A percentile compares a stretch with the other conserved stretches of the same genome.
Evolutionary conservation across 2,888 invertebrate genomes (phyloP).

Genomic region (Ganaspis brasiliensis): DNA sequence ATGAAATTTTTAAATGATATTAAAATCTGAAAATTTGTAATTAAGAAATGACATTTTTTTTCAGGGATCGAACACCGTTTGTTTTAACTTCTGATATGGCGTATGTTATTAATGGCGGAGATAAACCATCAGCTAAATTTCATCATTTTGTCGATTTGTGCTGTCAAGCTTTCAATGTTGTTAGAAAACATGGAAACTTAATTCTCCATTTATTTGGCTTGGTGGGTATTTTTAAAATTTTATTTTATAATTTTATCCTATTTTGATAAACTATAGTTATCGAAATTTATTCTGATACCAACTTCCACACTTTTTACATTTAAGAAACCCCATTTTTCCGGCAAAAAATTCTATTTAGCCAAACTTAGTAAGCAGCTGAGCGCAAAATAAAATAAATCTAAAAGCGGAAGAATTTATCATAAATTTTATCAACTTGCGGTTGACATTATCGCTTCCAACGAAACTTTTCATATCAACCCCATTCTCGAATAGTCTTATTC

Average conservation of each 20-base stretch:
- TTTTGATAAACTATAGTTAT: too few species aligned
- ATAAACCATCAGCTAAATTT: conserved; percentile 94
- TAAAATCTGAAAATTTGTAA: too few species aligned
- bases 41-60: too few species aligned
- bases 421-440: conserved; percentile 68
- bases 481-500: conserved; percentile 12
- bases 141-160: conserved; percentile 99
- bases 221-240: conserved; percentile 82
- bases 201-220: conserved; percentile 95
- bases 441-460: conserved; percentile 51
- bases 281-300: too few species aligned
- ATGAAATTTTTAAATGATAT: too few species aligned
- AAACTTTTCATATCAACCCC: not conserved
- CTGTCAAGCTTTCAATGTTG: conserved; percentile 97
- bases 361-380: not conserved
- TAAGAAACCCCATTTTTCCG: conserved; percentile 50
- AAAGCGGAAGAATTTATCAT: conserved; percentile 75
- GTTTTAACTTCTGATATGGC: conserved; percentile 99
- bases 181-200: conserved; percentile 94
- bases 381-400: conserved; percentile 65
- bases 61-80: conserved; percentile 97
- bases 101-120: conserved; percentile 99
- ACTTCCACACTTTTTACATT: too few species aligned
- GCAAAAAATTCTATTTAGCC: not conserved
- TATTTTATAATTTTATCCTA: conserved; percentile 19